Conservation (phyloP, 1,140 invertebrate genomes). For the Rhopalosiphum maidis region DNA sequence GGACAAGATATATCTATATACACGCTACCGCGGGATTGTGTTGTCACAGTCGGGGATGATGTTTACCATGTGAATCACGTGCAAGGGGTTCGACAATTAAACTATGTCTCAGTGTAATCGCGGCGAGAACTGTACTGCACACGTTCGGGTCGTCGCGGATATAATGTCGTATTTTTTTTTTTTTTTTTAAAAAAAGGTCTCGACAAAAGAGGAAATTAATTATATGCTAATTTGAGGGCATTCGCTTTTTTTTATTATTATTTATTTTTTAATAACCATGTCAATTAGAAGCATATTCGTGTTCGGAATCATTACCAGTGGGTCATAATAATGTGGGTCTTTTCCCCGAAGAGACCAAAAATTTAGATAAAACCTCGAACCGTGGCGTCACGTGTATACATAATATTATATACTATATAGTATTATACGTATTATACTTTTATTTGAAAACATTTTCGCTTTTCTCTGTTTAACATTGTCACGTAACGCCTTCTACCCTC, state of each 20-base stretch:
- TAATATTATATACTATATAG: background rate
- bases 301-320: background rate
- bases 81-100: slow-evolving; percentile 46
- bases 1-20: background rate
- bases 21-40: background rate
- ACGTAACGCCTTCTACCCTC: background rate
- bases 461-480: background rate
- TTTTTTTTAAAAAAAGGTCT: background rate
- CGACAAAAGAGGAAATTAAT: slow-evolving; percentile 34
- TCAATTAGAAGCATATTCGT: slow-evolving; percentile 28
- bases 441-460: background rate
- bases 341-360: background rate
- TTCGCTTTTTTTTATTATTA: background rate
- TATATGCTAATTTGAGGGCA: slow-evolving; percentile 34
- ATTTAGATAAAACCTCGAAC: slow-evolving; percentile 20
- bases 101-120: slow-evolving; percentile 35
- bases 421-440: background rate
- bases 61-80: slow-evolving; percentile 47
- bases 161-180: background rate
- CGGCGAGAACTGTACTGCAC: background rate
- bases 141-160: background rate
- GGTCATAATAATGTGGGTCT: background rate
- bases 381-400: background rate
- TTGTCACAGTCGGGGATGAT: slow-evolving; percentile 37
- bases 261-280: slow-evolving; percentile 24